phyloP scores from a whole-genome alignment of 2,888 invertebrate species.

The Quadriops clusia region DNA sequence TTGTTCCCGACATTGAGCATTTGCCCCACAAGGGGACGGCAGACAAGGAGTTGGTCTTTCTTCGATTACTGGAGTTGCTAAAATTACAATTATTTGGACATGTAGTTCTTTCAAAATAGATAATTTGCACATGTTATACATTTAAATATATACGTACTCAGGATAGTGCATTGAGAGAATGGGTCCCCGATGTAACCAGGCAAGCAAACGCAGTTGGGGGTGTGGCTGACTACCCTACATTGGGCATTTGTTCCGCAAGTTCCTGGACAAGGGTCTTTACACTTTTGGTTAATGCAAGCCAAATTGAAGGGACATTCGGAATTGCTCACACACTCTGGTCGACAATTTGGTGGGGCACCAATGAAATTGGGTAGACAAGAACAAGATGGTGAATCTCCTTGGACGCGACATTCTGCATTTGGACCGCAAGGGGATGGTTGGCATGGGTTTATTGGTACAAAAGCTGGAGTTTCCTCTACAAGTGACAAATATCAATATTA shows the following conservation, averaged over 20 bases:
- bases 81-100: neutral
- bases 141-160: too few species aligned
- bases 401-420: constrained; percentile 62
- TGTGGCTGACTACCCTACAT: constrained; percentile 70
- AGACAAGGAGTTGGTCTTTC: constrained; percentile 45
- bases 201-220: constrained; percentile 67
- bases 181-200: constrained; percentile 60
- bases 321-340: constrained; percentile 65
- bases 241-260: constrained; percentile 65
- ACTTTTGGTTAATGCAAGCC: constrained; percentile 69
- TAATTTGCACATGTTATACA: constrained; percentile 33
- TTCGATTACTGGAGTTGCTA: constrained; percentile 30
- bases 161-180: constrained; percentile 61
- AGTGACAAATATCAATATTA: constrained; percentile 1
- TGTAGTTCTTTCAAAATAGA: neutral
- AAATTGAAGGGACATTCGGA: constrained; percentile 62
- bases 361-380: constrained; percentile 59
- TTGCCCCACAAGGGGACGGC: constrained; percentile 52
- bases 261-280: constrained; percentile 70
- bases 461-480: constrained; percentile 22
- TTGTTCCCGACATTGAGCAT: constrained; percentile 50
- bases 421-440: constrained; percentile 65
- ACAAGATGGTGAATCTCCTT: constrained; percentile 61
- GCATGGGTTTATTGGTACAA: constrained; percentile 49
- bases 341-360: constrained; percentile 65